These are phyloP conservation scores for Ophioninae sp. DNA, from an alignment of 2,888 invertebrate species.

Conservation along the genomic window DNA sequence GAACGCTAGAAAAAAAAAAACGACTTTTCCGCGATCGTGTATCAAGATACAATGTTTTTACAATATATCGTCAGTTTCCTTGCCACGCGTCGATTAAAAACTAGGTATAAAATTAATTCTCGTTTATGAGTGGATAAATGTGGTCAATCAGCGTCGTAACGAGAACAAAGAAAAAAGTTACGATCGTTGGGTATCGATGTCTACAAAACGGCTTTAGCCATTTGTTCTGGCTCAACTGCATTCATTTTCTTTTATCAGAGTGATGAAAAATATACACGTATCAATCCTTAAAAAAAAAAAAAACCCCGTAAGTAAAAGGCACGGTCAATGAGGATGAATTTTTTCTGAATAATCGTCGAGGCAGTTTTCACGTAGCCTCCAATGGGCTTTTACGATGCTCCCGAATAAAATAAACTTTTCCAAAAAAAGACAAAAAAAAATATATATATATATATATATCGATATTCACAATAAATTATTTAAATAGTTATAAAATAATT, in stretches of 20 bases:
- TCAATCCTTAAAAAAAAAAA: neutral
- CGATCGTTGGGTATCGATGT: slow-evolving; percentile 20
- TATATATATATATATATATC: too few relatives aligned
- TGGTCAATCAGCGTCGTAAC: slow-evolving; percentile 45
- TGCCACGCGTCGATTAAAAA: slow-evolving; percentile 50
- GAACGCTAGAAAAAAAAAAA: slow-evolving; percentile 19
- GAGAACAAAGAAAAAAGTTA: slow-evolving; percentile 34
- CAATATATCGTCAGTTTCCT: slow-evolving; percentile 48
- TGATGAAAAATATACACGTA: neutral
- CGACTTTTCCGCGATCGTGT: slow-evolving; percentile 48
- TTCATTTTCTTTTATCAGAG: neutral
- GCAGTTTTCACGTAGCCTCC: neutral
- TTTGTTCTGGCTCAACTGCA: slow-evolving; percentile 13
- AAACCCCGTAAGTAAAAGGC: neutral
- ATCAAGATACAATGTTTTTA: slow-evolving; percentile 48
- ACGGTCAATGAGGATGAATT: neutral
- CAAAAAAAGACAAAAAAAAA: too few relatives aligned
- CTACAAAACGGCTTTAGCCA: neutral
- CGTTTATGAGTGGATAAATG: slow-evolving; percentile 40
- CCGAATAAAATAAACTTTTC: neutral
- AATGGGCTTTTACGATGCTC: neutral
- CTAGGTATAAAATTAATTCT: slow-evolving; percentile 53
- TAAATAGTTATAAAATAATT: too few relatives aligned
- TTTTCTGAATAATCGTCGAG: neutral
- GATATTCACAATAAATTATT: too few relatives aligned